These are phyloP conservation scores for Microvelia longipes DNA, from an alignment of 1,140 invertebrate species.

Conservation along the genomic window DNA sequence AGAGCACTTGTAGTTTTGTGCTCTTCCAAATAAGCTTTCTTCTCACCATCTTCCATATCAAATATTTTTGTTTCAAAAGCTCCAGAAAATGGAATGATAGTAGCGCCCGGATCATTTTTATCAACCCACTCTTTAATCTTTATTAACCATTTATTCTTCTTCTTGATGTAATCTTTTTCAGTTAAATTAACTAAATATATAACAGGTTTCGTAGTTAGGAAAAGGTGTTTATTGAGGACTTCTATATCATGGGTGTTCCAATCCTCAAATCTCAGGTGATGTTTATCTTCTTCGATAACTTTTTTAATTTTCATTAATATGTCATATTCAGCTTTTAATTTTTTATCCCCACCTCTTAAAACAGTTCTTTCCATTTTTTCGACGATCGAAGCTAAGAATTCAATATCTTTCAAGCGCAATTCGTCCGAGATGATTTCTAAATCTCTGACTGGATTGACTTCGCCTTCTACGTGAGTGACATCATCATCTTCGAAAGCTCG, in stretches of 20 bases:
- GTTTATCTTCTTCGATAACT: conserved; percentile 74
- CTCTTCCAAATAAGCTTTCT: conserved; percentile 61
- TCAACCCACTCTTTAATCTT: conserved; percentile 99
- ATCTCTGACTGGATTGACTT: conserved; percentile 92
- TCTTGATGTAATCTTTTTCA: conserved; percentile 95
- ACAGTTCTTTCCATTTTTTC: conserved; percentile 80
- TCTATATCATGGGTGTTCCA: conserved; percentile 82
- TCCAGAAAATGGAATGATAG: conserved; percentile 90
- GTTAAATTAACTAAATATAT: conserved; percentile 96
- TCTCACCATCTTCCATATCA: conserved; percentile 65
- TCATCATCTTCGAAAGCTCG: conserved; percentile 94
- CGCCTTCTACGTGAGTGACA: conserved; percentile 95
- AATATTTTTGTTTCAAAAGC: conserved; percentile 72
- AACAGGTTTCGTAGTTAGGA: conserved; percentile 95
- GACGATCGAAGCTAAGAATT: conserved; percentile 59
- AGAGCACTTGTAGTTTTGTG: conserved; percentile 61
- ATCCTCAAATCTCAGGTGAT: conserved; percentile 78
- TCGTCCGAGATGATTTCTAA: conserved; percentile 94
- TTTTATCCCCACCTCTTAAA: conserved; percentile 84
- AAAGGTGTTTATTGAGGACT: conserved; percentile 87
- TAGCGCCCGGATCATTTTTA: conserved; percentile 83
- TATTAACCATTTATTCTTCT: conserved; percentile 96
- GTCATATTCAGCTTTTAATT: conserved; percentile 88
- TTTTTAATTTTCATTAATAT: conserved; percentile 71
- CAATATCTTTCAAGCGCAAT: conserved; percentile 83